phyloP scores from a whole-genome alignment of 2,888 invertebrate species.

The Parnassius orleans region DNA sequence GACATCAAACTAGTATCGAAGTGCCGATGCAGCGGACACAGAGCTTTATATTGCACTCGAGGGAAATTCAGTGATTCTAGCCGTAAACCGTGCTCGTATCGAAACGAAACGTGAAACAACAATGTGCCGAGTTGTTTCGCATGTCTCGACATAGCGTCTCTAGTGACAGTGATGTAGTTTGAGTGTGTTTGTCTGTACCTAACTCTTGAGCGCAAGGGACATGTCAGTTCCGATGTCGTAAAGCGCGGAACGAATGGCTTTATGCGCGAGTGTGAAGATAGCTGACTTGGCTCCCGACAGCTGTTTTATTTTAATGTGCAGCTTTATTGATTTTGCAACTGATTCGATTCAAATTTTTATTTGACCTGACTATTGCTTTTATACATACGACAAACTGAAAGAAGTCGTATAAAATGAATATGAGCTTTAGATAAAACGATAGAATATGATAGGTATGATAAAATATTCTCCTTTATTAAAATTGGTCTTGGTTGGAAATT shows the following conservation, averaged over 20 bases:
- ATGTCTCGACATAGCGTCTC: conserved; percentile 39
- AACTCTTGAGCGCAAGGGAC: conserved; percentile 32
- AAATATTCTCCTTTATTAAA: too few species aligned
- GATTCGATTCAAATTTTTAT: conserved; percentile 60
- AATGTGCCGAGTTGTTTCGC: conserved; percentile 51
- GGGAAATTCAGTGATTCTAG: conserved; percentile 73
- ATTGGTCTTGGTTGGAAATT: too few species aligned
- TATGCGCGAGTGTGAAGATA: conserved; percentile 44
- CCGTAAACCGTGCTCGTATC: conserved; percentile 47
- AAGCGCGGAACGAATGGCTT: conserved; percentile 59
- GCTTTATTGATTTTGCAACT: conserved; percentile 56
- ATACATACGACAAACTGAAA: too few species aligned
- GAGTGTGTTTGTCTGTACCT: conserved; percentile 34
- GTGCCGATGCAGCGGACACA: conserved; percentile 55
- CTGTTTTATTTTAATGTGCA: conserved; percentile 55
- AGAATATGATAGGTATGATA: too few species aligned
- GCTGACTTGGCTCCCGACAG: conserved; percentile 47
- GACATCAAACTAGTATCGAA: conserved; percentile 61
- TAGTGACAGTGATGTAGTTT: conserved; percentile 36
- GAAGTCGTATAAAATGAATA: background rate
- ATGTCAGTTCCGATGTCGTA: conserved; percentile 52
- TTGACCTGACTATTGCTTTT: conserved; percentile 45
- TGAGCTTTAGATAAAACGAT: background rate
- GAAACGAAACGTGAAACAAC: conserved; percentile 57
- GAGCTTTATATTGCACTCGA: conserved; percentile 66